These are phyloP conservation scores for Keiferia lycopersicella DNA, from an alignment of 2,888 invertebrate genomes.

Conservation along the genomic window DNA sequence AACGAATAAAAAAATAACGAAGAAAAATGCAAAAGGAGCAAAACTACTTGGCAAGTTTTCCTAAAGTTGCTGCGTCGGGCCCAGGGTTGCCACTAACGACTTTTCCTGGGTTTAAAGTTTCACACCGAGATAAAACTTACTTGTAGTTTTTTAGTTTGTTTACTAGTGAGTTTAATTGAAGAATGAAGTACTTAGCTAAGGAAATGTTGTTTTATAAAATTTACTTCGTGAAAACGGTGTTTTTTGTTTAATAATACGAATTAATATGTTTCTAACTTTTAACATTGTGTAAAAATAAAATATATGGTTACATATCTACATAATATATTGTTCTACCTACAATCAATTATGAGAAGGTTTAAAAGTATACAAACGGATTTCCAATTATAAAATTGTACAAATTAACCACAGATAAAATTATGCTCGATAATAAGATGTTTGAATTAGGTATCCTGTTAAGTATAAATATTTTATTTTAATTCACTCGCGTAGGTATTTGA, in stretches of 20 bases:
- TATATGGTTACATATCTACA: no score
- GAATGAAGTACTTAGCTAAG: neutral
- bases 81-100: slow-evolving; percentile 60
- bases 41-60: slow-evolving; percentile 75
- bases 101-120: slow-evolving; percentile 43
- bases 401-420: no score
- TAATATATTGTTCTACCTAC: no score
- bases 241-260: neutral
- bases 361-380: no score
- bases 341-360: no score
- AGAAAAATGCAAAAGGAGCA: slow-evolving; percentile 76
- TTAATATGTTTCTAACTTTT: neutral
- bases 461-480: no score
- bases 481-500: no score
- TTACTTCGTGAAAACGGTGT: neutral
- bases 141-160: slow-evolving; percentile 33
- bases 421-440: no score
- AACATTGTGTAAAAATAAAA: no score
- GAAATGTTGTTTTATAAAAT: slow-evolving; percentile 9
- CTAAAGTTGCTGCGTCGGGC: slow-evolving; percentile 56
- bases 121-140: slow-evolving; percentile 40
- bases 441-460: no score
- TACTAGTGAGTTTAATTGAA: slow-evolving; percentile 13
- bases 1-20: slow-evolving; percentile 54
- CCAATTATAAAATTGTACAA: no score